These are phyloP conservation scores for Antechinus flavipes DNA, from an alignment of 2,113 vertebrate species.

Conservation along the genomic window DNA sequence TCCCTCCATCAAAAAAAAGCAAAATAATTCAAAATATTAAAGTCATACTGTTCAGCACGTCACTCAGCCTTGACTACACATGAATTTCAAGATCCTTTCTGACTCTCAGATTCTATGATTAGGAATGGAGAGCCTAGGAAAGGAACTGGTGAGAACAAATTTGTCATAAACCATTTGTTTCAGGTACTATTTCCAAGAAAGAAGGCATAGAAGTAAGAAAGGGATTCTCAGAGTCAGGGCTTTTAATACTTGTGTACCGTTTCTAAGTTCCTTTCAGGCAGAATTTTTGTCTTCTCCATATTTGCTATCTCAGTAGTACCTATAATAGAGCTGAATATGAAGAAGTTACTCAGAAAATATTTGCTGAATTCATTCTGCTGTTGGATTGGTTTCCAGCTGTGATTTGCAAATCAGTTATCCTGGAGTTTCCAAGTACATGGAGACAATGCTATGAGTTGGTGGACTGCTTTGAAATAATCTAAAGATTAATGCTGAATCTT, in stretches of 20 bases:
- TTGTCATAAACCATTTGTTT: not conserved
- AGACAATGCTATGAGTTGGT: not conserved
- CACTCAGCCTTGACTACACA: not conserved
- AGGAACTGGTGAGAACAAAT: not conserved
- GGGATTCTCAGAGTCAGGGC: not conserved
- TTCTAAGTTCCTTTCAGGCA: not conserved
- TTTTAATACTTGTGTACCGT: not conserved
- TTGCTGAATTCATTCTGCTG: not conserved
- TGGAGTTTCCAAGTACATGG: not conserved
- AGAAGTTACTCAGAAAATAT: not conserved
- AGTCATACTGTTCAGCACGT: not conserved
- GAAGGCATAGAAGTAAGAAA: not conserved
- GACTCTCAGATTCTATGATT: not conserved
- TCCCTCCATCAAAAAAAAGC: not conserved
- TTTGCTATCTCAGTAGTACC: not conserved
- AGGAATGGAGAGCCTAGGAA: not conserved
- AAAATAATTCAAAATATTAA: not conserved
- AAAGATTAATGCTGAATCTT: constrained; percentile 5
- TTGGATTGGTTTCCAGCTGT: not conserved
- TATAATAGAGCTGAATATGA: not conserved
- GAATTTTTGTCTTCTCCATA: not conserved
- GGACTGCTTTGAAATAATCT: constrained; percentile 1
- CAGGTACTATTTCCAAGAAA: not conserved
- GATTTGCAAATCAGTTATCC: not conserved
- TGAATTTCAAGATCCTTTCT: not conserved